A percentile compares a stretch with the other conserved stretches of the same genome.
Evolutionary conservation across 2,888 invertebrate species (phyloP).

Genomic region (Acronicta alni): DNA sequence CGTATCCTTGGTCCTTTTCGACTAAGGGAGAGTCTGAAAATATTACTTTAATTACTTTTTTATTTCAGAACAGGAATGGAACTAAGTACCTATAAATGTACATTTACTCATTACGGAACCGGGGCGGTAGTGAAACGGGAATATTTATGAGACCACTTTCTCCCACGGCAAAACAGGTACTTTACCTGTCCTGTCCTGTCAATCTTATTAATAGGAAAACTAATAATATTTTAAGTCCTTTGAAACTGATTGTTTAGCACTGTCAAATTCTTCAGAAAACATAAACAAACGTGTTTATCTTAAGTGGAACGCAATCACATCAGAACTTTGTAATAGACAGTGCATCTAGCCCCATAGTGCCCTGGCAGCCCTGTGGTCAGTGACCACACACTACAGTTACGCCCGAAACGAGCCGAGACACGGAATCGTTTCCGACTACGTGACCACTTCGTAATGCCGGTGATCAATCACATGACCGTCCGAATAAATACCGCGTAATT

Average conservation of each 20-base stretch:
- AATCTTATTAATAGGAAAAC: neutral
- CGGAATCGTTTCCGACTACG: conserved; percentile 56
- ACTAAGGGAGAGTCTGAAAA: too few species aligned
- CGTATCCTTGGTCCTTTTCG: too few species aligned
- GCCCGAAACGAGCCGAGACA: conserved; percentile 47
- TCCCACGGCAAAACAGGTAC: neutral
- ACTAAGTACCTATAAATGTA: neutral
- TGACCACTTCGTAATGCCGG: conserved; percentile 50
- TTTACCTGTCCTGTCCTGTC: neutral
- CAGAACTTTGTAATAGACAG: conserved; percentile 2
- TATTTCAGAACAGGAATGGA: neutral
- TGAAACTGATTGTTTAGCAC: too few species aligned
- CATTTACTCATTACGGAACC: neutral
- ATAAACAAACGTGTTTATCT: too few species aligned
- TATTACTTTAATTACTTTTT: neutral
- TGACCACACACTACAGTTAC: conserved; percentile 58
- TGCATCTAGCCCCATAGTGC: conserved; percentile 26
- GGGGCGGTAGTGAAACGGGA: neutral
- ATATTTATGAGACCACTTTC: neutral
- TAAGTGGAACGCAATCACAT: neutral
- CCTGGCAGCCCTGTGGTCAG: conserved; percentile 54
- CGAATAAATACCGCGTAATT: conserved; percentile 50
- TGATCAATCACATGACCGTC: conserved; percentile 49
- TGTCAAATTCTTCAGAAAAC: too few species aligned
- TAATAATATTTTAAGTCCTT: too few species aligned